Conservation (phyloP, 2,797 vertebrate species). For the Galaxias olidus region DNA sequence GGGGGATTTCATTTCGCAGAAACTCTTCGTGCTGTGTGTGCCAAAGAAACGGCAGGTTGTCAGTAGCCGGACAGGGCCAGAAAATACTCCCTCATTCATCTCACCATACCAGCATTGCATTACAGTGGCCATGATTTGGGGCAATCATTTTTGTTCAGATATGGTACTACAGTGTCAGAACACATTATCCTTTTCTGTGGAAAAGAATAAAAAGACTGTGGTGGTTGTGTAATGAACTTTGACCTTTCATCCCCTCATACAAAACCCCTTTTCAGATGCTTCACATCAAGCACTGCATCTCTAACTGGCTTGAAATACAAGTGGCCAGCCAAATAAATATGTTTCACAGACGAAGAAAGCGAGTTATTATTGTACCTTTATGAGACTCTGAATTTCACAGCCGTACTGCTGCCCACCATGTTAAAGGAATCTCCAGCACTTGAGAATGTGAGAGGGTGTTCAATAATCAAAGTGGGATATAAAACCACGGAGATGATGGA, state of each 20-base stretch:
- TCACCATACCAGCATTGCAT: background rate
- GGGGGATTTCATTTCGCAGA: constrained; percentile 29
- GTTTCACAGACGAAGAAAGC: background rate
- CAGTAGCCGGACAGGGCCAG: constrained; percentile 32
- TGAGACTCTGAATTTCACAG: constrained; percentile 3
- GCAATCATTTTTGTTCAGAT: too few species aligned
- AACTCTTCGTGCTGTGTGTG: constrained; percentile 29
- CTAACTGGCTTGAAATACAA: background rate
- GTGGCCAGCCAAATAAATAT: background rate
- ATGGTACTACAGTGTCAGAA: too few species aligned
- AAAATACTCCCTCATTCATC: constrained; percentile 24
- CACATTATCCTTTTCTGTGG: too few species aligned
- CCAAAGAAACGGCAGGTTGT: constrained; percentile 46
- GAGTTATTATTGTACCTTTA: background rate
- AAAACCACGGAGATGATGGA: constrained; percentile 1
- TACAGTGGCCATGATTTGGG: background rate
- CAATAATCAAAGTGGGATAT: background rate
- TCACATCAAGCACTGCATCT: too few species aligned
- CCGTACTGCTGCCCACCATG: background rate
- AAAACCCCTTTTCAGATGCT: too few species aligned
- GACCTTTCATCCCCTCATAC: too few species aligned
- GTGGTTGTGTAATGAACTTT: too few species aligned
- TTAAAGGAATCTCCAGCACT: background rate
- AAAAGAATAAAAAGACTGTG: too few species aligned
- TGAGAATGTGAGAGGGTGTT: constrained; percentile 4